A percentile compares a stretch with the other conserved stretches of the same genome.
These are phyloP conservation scores for Steatocranus sp. DNA, from an alignment of 2,797 vertebrate genomes.

Conservation along the genomic window DNA sequence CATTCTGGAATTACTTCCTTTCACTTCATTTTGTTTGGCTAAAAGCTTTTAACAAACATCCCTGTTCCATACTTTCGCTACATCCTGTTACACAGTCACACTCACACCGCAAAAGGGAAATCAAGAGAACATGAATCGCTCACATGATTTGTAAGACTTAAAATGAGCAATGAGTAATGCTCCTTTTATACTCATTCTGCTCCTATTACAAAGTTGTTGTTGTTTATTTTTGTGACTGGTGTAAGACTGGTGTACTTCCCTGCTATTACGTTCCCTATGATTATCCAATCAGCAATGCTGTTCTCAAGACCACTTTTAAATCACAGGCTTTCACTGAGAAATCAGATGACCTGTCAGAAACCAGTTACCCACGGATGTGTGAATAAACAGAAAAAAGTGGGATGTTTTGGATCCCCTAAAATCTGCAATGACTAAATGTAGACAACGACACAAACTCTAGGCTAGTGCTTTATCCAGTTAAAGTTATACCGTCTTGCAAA, in stretches of 20 bases:
- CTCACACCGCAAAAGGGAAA: neutral
- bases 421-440: neutral
- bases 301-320: neutral
- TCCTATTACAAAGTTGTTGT: neutral
- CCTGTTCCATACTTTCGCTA: neutral
- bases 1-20: neutral
- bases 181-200: neutral
- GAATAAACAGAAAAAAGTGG: neutral
- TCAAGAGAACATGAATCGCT: neutral
- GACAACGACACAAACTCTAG: neutral
- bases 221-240: neutral
- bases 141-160: neutral
- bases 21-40: neutral
- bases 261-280: neutral
- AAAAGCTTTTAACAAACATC: constrained; percentile 8
- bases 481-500: neutral
- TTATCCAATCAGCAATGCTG: constrained; percentile 27
- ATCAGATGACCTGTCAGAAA: constrained; percentile 16
- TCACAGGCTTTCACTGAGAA: constrained; percentile 7
- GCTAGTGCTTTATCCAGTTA: neutral
- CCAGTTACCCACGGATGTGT: neutral
- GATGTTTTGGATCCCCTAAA: neutral
- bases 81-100: neutral
- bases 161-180: neutral
- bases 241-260: neutral